These are phyloP conservation scores for Chrysolina haemoptera DNA, from an alignment of 2,888 invertebrate genomes.

Conservation along the genomic window DNA sequence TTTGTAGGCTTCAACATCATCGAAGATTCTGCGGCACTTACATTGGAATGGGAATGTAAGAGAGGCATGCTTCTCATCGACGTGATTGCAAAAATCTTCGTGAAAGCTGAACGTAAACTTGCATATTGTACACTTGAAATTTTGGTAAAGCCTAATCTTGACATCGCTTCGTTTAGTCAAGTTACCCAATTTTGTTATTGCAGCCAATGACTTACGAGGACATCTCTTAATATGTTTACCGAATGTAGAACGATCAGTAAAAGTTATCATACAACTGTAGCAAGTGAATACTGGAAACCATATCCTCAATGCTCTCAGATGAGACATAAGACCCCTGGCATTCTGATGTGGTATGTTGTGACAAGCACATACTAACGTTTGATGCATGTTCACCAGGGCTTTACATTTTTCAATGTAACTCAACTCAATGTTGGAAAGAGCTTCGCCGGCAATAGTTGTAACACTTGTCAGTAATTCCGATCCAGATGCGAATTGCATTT, in stretches of 20 bases:
- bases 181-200: constrained; percentile 61
- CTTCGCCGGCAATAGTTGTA: constrained; percentile 57
- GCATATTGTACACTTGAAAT: constrained; percentile 65
- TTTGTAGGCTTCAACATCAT: constrained; percentile 63
- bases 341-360: constrained; percentile 63
- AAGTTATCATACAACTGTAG: constrained; percentile 76
- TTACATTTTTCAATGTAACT: constrained; percentile 66
- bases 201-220: constrained; percentile 58
- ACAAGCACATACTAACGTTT: constrained; percentile 63
- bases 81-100: constrained; percentile 65
- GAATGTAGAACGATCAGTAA: constrained; percentile 66
- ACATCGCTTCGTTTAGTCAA: constrained; percentile 62
- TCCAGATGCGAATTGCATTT: constrained; percentile 66
- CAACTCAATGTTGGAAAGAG: constrained; percentile 64
- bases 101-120: constrained; percentile 64
- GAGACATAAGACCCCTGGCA: constrained; percentile 62
- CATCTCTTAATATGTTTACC: constrained; percentile 63
- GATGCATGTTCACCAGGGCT: constrained; percentile 64
- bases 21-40: constrained; percentile 60
- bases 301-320: constrained; percentile 63
- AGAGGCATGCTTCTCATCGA: constrained; percentile 63
- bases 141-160: constrained; percentile 66
- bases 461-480: constrained; percentile 61
- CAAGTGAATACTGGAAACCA: constrained; percentile 76
- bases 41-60: constrained; percentile 58